Evolutionary conservation across 2,888 invertebrate species (phyloP).

Genomic region (Notodonta ziczac): DNA sequence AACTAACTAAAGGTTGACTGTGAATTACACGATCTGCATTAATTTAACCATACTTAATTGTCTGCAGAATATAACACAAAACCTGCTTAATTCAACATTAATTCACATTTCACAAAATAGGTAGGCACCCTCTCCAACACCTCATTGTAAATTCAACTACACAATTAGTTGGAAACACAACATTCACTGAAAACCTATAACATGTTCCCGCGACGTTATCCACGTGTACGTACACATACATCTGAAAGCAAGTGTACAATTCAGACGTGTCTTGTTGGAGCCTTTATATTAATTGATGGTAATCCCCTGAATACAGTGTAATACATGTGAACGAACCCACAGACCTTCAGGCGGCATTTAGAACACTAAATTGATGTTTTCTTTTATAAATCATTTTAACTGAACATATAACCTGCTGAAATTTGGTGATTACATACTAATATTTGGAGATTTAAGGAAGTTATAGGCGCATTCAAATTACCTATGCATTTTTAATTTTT

Average conservation of each 20-base stretch:
- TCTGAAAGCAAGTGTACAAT: conserved; percentile 7
- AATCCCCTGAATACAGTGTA: conserved; percentile 1
- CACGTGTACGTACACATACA: no score
- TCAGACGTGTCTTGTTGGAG: conserved; percentile 2
- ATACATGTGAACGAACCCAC: background rate
- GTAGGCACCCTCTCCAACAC: background rate
- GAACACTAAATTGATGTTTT: background rate
- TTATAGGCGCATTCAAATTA: no score
- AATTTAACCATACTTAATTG: no score
- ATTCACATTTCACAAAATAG: no score
- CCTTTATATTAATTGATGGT: background rate
- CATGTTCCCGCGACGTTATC: background rate
- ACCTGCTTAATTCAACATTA: no score
- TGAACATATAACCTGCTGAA: no score
- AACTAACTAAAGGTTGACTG: background rate
- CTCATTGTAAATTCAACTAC: background rate
- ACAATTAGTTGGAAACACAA: background rate
- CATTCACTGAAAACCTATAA: background rate
- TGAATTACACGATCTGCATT: no score
- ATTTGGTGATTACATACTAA: no score
- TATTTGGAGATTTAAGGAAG: no score
- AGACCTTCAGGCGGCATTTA: background rate
- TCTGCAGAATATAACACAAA: no score
- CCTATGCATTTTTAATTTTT: no score
- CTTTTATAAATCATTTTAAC: no score